Evolutionary conservation across 2,113 vertebrate species (phyloP).

Genomic region (Spheniscus mendiculus): DNA sequence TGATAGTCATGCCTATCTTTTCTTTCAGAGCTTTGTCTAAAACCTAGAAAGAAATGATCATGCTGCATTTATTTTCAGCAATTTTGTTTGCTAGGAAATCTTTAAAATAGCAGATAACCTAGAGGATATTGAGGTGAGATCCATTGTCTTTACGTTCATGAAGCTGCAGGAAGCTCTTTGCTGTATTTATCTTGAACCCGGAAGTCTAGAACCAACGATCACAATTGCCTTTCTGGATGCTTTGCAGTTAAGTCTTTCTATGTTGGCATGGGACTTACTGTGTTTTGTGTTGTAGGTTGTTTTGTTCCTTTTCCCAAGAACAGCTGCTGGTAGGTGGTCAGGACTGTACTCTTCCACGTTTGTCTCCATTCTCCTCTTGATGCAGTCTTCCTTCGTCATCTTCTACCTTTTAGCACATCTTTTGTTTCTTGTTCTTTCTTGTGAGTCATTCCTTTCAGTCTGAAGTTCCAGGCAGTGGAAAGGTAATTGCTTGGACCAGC

Average conservation of each 20-base stretch:
- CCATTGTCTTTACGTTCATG: not conserved
- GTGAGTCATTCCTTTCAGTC: conserved; percentile 59
- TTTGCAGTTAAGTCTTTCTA: not conserved
- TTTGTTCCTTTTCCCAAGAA: not conserved
- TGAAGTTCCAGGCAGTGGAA: conserved; percentile 57
- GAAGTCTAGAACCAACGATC: not conserved
- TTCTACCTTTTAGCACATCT: conserved; percentile 20
- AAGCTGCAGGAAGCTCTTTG: not conserved
- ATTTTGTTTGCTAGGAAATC: not conserved
- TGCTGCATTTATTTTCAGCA: not conserved
- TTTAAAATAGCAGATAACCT: not conserved
- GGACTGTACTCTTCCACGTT: not conserved
- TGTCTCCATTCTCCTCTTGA: not conserved
- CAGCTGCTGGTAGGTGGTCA: not conserved
- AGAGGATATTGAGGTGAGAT: not conserved
- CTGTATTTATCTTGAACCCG: not conserved
- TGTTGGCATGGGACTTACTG: not conserved
- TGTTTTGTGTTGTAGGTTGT: not conserved
- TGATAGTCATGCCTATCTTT: not conserved
- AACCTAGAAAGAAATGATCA: not conserved
- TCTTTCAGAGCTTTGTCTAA: not conserved
- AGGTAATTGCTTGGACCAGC: conserved; percentile 63
- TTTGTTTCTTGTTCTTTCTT: conserved; percentile 34
- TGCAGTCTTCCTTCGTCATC: conserved; percentile 37
- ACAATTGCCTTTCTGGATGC: not conserved